Evolutionary conservation across 2,113 vertebrate species (phyloP), one percentile per base, ranked within the genome.

Genomic region (Labeo catla): DNA sequence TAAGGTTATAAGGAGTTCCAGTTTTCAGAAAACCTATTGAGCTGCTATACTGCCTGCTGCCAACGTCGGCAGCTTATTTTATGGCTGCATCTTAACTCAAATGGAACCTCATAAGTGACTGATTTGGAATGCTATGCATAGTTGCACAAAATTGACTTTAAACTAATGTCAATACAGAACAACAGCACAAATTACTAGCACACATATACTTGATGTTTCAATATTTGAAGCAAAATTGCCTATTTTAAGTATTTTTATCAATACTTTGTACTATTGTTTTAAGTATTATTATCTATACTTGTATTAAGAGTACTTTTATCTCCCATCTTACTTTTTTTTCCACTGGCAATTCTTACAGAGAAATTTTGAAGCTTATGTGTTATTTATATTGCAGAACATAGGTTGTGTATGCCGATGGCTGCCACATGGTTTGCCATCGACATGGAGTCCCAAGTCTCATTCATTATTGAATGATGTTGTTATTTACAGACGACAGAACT

Each of bases 381-480:
- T 10, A 61, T 81, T 61, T 79, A 61, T 61, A 65, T 65, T 28
- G 7, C 39, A 8, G 65, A 65, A 23, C 39, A 47, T 57, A 16
- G 54, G 54, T 8, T 57, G 54, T 57, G 13, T 57, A 57, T 57
- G n/a, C 43, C 2, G 12, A 54, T 83, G 65, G 77, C 54, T 86
- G 76, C 50, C 47, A 66, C 82, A 50, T 72, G 63, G 45, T 73
- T 83, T 76, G 66, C 39, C 23, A n/a, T 85, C 19, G 73, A 66
- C 19, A 61, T 63, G 34, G 34, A 85, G 65, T 23, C 66, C 74
- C n/a, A 72, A 74, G 72, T 23, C 82, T 85, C 76, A 85, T 88
- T 88, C 78, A 86, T 88, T 89, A 87, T 89, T 85, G 79, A 88
- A 85, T 86, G 84, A 83, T 88, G 65, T 89, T 88, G 65, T 89